These are phyloP conservation scores for Aphis craccivora DNA, from an alignment of 1,140 invertebrate species.

Conservation along the genomic window DNA sequence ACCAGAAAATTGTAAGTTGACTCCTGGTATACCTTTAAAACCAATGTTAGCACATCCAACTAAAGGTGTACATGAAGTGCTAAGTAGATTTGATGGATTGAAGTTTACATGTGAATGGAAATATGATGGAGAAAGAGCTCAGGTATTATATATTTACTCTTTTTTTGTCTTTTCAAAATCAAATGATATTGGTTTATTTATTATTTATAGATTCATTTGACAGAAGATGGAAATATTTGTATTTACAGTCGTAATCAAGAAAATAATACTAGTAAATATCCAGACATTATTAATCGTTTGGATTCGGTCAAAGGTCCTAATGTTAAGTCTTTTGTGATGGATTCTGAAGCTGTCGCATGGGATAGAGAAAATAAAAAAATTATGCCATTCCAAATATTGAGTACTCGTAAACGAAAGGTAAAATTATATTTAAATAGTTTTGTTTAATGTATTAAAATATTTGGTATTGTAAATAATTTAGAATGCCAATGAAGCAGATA, in stretches of 20 bases:
- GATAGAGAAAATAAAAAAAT: constrained; percentile 90
- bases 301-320: constrained; percentile 68
- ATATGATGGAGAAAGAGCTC: constrained; percentile 98
- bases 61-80: constrained; percentile 88
- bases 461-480: constrained; percentile 63
- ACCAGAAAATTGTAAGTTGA: constrained; percentile 84
- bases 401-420: constrained; percentile 94
- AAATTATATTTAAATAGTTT: constrained; percentile 53
- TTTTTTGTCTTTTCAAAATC: not conserved
- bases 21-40: constrained; percentile 93
- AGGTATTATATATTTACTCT: constrained; percentile 69
- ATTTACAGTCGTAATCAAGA: constrained; percentile 98
- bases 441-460: constrained; percentile 23
- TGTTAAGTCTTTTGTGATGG: constrained; percentile 88
- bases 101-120: constrained; percentile 99
- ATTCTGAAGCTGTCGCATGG: constrained; percentile 98
- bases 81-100: constrained; percentile 88
- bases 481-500: constrained; percentile 87
- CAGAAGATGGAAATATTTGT: constrained; percentile 73
- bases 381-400: constrained; percentile 95
- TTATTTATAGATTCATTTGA: constrained; percentile 75
- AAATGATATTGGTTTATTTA: not conserved
- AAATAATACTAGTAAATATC: constrained; percentile 97
- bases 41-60: constrained; percentile 99
- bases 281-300: constrained; percentile 87